Base-by-base conservation (phyloP, 2,888 invertebrate species). In the Anthoptus insignis region DNA sequence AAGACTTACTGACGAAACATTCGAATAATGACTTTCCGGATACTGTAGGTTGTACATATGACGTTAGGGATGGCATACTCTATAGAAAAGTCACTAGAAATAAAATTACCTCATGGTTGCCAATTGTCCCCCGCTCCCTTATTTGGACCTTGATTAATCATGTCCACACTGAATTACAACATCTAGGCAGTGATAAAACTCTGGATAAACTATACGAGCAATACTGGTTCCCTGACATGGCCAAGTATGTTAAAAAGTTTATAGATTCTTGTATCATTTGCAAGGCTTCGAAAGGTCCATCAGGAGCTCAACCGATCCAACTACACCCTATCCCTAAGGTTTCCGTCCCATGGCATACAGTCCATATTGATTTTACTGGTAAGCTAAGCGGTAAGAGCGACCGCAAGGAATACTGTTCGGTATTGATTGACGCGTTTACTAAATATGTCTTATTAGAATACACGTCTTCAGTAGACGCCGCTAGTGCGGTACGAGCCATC, bases 151-250 rank as follows among this genome's bases (percentile, higher is more conserved):
- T 78, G 0, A 74, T 76, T 0, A 72, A 65, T 27, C 71, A 75
- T 34, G 50, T 73, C 3, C 77, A 74, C 27, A 63, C n/a, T 0
- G 73, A 72, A 58, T 52, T 75, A 1, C 52, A 69, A 39, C 76
- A 75, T 64, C 29, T 77, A 4, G 75, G 77, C 1, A 0, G 1
- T 2, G 75, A 77, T 2, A 77, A 77, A 53, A 75, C 76, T 0
- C 59, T 73, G 3, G 73, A 75, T 32, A 77, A 76, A 32, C 7
- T 74, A 0, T 74, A 72, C 13, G 73, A 74, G 3, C 68, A 65
- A 2, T 76, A 71, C 32, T 75, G 76, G 77, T 77, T 77, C 21
- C 73, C 70, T 0, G 19, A 71, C 1, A 75, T 76, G 75, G 24
- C 72, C 0, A 69, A 73, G n/a, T 50, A n/a, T 3, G 74, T 75